These are phyloP conservation scores for Aporophyla lueneburgensis DNA, from an alignment of 2,888 invertebrate species.

Conservation along the genomic window DNA sequence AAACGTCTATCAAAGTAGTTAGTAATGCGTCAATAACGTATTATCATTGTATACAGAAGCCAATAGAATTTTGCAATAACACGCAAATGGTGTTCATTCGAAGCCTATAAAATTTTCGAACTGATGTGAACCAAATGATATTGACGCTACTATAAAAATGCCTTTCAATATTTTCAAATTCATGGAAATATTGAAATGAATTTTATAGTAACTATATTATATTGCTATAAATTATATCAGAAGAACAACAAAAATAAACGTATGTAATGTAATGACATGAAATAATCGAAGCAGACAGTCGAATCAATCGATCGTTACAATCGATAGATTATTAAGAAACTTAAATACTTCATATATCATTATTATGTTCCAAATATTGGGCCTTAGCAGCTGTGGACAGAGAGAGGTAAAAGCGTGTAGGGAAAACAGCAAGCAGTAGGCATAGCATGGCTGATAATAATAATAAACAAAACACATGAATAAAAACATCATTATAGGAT, in stretches of 20 bases:
- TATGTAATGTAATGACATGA: too few species aligned
- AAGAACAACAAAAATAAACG: too few species aligned
- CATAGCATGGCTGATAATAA: too few species aligned
- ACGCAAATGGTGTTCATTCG: slow-evolving; percentile 5
- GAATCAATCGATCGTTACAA: background rate
- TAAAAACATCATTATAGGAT: background rate
- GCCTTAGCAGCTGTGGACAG: background rate
- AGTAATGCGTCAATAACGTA: slow-evolving; percentile 45
- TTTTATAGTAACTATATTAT: too few species aligned
- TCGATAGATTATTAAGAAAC: background rate
- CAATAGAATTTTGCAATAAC: slow-evolving; percentile 20
- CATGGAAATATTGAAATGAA: too few species aligned
- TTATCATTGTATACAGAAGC: slow-evolving; percentile 27
- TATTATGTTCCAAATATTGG: too few species aligned
- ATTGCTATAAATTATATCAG: too few species aligned
- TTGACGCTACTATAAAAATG: too few species aligned
- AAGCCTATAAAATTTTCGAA: slow-evolving; percentile 1
- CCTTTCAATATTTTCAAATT: too few species aligned
- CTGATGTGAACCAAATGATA: background rate
- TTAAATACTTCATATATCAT: background rate
- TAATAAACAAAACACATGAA: background rate
- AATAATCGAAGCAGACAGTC: background rate
- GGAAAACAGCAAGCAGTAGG: accelerated
- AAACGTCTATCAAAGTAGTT: slow-evolving; percentile 48
- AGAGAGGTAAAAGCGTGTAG: background rate